Evolutionary conservation across 1,140 invertebrate species (phyloP).

Genomic region (Sycophaga agraensis): DNA sequence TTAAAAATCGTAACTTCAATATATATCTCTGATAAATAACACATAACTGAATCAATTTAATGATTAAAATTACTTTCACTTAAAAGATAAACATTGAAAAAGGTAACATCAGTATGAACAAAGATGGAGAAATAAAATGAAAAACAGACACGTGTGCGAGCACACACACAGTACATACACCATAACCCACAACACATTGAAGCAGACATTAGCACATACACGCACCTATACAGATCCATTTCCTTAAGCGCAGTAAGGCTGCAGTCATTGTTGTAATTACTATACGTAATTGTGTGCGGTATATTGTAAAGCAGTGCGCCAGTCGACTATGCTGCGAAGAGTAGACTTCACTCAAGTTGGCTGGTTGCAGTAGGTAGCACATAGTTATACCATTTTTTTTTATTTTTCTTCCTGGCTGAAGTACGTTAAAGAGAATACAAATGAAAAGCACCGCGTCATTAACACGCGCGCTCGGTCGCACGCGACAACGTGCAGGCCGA

Average conservation of each 20-base stretch:
- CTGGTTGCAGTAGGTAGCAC: slow-evolving; percentile 32
- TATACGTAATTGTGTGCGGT: slow-evolving; percentile 27
- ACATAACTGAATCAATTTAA: too few species aligned
- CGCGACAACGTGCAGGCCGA: neutral
- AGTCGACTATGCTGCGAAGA: slow-evolving; percentile 33
- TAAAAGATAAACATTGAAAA: too few species aligned
- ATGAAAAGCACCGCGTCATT: neutral
- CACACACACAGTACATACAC: neutral
- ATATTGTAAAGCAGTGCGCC: slow-evolving; percentile 9
- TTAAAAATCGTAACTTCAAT: too few species aligned
- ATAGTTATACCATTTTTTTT: slow-evolving; percentile 6
- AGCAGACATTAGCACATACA: too few species aligned
- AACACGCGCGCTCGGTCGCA: neutral
- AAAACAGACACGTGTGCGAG: neutral
- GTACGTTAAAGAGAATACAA: neutral
- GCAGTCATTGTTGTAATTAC: slow-evolving; percentile 19
- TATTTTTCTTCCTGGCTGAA: neutral
- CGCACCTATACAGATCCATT: slow-evolving; percentile 1
- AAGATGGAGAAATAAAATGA: neutral
- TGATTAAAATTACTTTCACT: too few species aligned
- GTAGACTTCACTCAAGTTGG: slow-evolving; percentile 34
- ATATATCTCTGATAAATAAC: too few species aligned
- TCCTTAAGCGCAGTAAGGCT: slow-evolving; percentile 21
- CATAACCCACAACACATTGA: neutral
- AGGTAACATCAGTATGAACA: neutral